Percentiles rank a stretch among this genome's conserved stretches.
Conservation (phyloP, 1,140 invertebrate species). For the Ostrea denselamellosa region DNA sequence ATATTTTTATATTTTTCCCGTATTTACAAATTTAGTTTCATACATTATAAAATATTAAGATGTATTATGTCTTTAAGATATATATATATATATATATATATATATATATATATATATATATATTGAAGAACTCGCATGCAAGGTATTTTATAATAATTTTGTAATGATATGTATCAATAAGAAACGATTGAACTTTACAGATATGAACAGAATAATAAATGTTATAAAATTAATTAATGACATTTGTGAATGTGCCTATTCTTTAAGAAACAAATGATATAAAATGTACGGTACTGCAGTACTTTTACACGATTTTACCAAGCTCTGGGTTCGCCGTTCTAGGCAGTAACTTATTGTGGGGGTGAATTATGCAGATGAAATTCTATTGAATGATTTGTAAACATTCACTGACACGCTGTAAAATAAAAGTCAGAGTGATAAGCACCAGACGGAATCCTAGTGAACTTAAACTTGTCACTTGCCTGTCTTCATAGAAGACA, state of each 20-base stretch:
- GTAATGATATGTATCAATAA: background rate
- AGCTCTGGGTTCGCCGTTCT: background rate
- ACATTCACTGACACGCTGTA: background rate
- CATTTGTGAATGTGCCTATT: background rate
- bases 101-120: too few species aligned
- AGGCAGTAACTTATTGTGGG: background rate
- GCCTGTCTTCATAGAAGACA: background rate
- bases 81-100: too few species aligned
- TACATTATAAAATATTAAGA: background rate
- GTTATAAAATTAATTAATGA: background rate
- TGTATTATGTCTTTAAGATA: too few species aligned
- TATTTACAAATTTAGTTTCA: background rate
- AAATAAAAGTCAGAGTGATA: background rate
- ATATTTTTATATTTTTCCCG: background rate
- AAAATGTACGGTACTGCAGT: background rate
- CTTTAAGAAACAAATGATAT: background rate
- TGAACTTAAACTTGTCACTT: background rate
- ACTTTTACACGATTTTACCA: background rate
- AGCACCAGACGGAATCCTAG: background rate
- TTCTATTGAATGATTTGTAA: constrained; percentile 2
- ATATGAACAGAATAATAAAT: constrained; percentile 11
- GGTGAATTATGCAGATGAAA: constrained; percentile 14
- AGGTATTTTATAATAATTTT: too few species aligned
- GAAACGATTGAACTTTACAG: background rate
- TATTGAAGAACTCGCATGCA: too few species aligned